Evolutionary conservation across 2,113 vertebrate genomes (phyloP).

Genomic region (Albula glossodonta): DNA sequence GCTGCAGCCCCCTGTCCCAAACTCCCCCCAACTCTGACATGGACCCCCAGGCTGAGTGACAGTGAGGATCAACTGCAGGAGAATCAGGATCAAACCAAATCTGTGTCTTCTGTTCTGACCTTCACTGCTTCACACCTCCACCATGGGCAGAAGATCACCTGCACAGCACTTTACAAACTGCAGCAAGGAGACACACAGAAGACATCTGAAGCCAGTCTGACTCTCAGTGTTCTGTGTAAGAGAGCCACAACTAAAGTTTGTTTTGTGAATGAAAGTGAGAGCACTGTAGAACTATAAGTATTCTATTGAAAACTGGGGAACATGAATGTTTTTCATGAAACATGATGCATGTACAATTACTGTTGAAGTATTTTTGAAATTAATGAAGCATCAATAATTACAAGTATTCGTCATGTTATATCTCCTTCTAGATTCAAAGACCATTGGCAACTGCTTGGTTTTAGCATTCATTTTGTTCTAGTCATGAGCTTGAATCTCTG

Average conservation of each 20-base stretch:
- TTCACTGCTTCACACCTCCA: slow-evolving; percentile 48
- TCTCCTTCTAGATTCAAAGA: no score
- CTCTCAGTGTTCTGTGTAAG: slow-evolving; percentile 54
- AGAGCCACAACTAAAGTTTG: neutral
- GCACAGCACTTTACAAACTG: slow-evolving; percentile 43
- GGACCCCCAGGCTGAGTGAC: slow-evolving; percentile 49
- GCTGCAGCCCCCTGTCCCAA: slow-evolving; percentile 48
- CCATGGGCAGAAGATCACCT: slow-evolving; percentile 38
- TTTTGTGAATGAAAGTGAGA: no score
- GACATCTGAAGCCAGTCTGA: slow-evolving; percentile 27
- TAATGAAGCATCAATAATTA: neutral
- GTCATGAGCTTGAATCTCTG: no score
- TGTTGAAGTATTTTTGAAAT: neutral
- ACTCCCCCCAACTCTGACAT: slow-evolving; percentile 54
- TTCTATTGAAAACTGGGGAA: no score
- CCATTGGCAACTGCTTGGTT: no score
- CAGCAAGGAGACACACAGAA: slow-evolving; percentile 34
- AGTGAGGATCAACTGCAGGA: slow-evolving; percentile 30
- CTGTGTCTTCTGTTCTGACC: slow-evolving; percentile 40
- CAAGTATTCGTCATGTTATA: no score
- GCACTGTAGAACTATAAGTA: no score
- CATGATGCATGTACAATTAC: neutral
- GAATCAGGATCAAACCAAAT: slow-evolving; percentile 36
- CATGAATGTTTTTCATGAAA: no score
- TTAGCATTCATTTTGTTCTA: no score